A percentile compares a stretch with the other conserved stretches of the same genome.
Conservation (phyloP, 2,113 vertebrate genomes). For the Baryphthengus martii region DNA sequence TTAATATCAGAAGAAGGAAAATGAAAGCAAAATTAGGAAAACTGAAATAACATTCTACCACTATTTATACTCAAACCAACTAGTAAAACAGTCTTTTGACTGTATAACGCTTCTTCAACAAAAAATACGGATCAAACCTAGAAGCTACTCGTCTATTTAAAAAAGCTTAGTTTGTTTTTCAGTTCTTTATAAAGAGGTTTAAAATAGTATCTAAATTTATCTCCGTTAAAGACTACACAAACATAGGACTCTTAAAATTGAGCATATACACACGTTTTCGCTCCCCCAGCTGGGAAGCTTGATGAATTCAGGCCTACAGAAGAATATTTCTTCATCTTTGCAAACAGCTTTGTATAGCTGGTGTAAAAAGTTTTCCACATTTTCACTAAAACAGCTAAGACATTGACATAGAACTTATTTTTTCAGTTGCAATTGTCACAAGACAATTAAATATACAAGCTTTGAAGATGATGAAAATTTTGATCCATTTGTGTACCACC, state of each 20-base stretch:
- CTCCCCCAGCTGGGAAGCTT: neutral
- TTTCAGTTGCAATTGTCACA: neutral
- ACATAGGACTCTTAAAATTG: neutral
- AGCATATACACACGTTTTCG: neutral
- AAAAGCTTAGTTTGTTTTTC: neutral
- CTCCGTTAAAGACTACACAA: neutral
- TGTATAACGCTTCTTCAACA: neutral
- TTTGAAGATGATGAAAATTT: neutral
- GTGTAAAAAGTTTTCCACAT: neutral
- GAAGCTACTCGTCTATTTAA: neutral
- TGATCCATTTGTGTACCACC: neutral
- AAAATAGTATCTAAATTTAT: neutral
- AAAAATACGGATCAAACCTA: neutral
- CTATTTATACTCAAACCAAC: neutral
- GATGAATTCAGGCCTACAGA: neutral
- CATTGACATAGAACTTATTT: neutral
- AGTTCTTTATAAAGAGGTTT: neutral
- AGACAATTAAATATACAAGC: neutral
- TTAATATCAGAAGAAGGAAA: neutral
- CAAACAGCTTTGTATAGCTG: neutral
- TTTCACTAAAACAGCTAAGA: neutral
- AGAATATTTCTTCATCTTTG: neutral
- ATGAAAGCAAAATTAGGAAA: neutral
- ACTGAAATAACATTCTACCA: neutral
- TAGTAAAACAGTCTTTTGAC: neutral